Evolutionary conservation across 2,888 invertebrate genomes (phyloP), one percentile per base, ranked within the genome.

Genomic region (Dryomyza anilis): DNA sequence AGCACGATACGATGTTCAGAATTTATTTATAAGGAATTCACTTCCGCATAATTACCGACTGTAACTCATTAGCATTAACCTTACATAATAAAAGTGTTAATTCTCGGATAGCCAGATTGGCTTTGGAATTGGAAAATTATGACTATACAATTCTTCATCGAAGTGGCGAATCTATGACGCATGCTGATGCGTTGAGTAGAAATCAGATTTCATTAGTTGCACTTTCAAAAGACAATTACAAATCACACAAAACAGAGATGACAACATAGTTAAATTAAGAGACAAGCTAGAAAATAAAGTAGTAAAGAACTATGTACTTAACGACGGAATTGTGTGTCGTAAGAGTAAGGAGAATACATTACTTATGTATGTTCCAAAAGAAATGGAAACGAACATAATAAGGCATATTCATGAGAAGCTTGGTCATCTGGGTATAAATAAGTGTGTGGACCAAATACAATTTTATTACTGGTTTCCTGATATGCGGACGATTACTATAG

Each of bases 151-250:
- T 57, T 16, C 43, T 36, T 3, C 63, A 63, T 8, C 14, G 66
- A 7, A 21, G 29, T 39, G 63, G 60, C 19, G 29, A 27, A 4
- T 39, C 10, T 23, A 66, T 60, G 66, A 3, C 3, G 14, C 63
- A 63, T 48, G 63, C 61, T 23, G 66, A 64, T 50, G 66, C 60
- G 10, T 39, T 66, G 2, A 59, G 59, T 43, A 39, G 63, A 19
- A 39, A 23, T 14, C 36, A 59, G 29, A 50, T 12, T 8, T 21
- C 39, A 19, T 50, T 19, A 25, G 25, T 67, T n/a, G 62, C 36
- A 25, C 46, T 59, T 45, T 62, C 12, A 64, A 64, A 23, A 29
- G 30, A 16, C 57, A 55, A n/a, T 30, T 62, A 21, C 33, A 33
- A 16, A 52, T 61, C 8, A 50, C 43, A 33, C 67, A 67, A 29